These are phyloP conservation scores for Anolis sagrei DNA, from an alignment of 2,113 vertebrate species.

Conservation along the genomic window DNA sequence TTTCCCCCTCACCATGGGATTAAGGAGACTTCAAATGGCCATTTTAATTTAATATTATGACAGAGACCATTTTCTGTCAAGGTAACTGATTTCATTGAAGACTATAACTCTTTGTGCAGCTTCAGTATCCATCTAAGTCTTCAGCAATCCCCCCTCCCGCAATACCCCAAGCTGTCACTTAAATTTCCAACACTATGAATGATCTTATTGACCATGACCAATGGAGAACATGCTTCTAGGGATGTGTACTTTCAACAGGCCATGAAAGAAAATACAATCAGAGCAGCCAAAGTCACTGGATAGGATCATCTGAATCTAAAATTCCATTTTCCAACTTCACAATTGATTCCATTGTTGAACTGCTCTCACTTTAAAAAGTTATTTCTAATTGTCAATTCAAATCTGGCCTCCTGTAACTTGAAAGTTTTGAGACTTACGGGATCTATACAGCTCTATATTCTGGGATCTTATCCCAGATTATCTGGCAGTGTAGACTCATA, in stretches of 20 bases:
- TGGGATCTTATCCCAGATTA: too few species aligned
- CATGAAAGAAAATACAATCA: not conserved
- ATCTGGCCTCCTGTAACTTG: too few species aligned
- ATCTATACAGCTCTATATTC: too few species aligned
- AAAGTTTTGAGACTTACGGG: too few species aligned
- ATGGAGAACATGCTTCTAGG: not conserved
- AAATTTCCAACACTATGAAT: not conserved
- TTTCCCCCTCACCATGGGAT: constrained; percentile 32
- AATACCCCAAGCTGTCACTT: not conserved
- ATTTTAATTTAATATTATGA: constrained; percentile 51
- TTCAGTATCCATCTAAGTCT: not conserved
- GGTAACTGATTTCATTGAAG: constrained; percentile 10
- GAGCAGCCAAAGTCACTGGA: not conserved
- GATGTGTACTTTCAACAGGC: not conserved
- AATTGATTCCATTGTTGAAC: too few species aligned
- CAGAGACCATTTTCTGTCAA: constrained; percentile 39
- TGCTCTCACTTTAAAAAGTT: too few species aligned
- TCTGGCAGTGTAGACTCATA: too few species aligned
- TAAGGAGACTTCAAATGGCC: constrained; percentile 46
- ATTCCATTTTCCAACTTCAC: not conserved
- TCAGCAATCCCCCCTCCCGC: not conserved
- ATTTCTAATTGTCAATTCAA: too few species aligned
- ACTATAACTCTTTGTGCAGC: not conserved
- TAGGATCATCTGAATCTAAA: not conserved
- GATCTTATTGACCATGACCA: not conserved